A percentile compares a stretch with the other conserved stretches of the same genome.
These are phyloP conservation scores for zebrafish (Danio rerio) DNA, from an alignment of 2,113 vertebrate genomes.

Conservation along the genomic window GRCz12tu NC_133178.1:56436001-56436500, in stretches of 20 bases:
- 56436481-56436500: conserved; percentile 17
- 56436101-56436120: conserved; percentile 82
- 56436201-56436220: conserved; percentile 85
- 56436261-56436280: conserved; percentile 87
- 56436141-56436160: not conserved
- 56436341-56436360: not conserved
- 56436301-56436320: conserved; percentile 87
- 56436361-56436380: conserved; percentile 14
- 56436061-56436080: conserved; percentile 90
- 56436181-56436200: not conserved
- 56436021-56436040: conserved; percentile 34
- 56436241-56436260: conserved; percentile 82
- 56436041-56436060: conserved; percentile 63
- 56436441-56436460: conserved; percentile 63
- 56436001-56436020: conserved; percentile 23
- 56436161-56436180: not conserved
- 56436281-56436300: conserved; percentile 86
- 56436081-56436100: conserved; percentile 80
- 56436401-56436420: conserved; percentile 83
- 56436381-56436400: conserved; percentile 83
- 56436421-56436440: conserved; percentile 83
- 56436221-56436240: conserved; percentile 88
- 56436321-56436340: not conserved
- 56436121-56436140: not conserved
- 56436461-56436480: not conserved